Evolutionary conservation across 1,140 invertebrate species (phyloP).

Genomic region (Gryon sp.): DNA sequence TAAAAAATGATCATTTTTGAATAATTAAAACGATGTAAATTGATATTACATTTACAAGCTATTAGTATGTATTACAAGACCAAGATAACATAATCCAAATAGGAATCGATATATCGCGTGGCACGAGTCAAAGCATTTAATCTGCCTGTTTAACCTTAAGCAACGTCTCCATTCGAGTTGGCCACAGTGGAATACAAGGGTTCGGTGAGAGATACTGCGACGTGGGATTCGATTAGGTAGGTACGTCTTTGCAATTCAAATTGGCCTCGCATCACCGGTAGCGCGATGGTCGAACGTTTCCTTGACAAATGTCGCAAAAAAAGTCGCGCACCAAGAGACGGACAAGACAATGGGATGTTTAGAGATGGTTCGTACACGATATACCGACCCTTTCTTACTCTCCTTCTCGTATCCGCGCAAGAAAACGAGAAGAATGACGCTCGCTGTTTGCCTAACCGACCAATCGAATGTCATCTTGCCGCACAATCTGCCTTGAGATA

Average conservation of each 20-base stretch:
- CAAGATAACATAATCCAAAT: constrained; percentile 45
- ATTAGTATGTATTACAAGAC: constrained; percentile 32
- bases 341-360: constrained; percentile 76
- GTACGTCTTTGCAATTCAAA: constrained; percentile 70
- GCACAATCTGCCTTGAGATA: constrained; percentile 63
- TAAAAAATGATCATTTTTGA: no score
- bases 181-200: constrained; percentile 52
- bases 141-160: constrained; percentile 64
- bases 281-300: constrained; percentile 65
- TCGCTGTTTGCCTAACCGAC: constrained; percentile 31
- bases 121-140: constrained; percentile 64
- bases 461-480: constrained; percentile 62
- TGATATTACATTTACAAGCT: neutral
- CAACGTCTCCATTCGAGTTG: constrained; percentile 62
- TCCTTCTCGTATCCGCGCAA: constrained; percentile 50
- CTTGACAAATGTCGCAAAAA: constrained; percentile 69
- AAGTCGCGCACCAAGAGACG: constrained; percentile 69
- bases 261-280: constrained; percentile 56
- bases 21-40: neutral
- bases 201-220: constrained; percentile 64
- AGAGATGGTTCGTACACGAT: constrained; percentile 72
- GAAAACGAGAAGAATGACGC: constrained; percentile 60
- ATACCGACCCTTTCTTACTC: constrained; percentile 63
- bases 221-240: constrained; percentile 67
- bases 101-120: constrained; percentile 56